Evolutionary conservation across 1,140 invertebrate genomes (phyloP), one percentile per base, ranked within the genome.

Genomic region (Plodia interpunctella): DNA sequence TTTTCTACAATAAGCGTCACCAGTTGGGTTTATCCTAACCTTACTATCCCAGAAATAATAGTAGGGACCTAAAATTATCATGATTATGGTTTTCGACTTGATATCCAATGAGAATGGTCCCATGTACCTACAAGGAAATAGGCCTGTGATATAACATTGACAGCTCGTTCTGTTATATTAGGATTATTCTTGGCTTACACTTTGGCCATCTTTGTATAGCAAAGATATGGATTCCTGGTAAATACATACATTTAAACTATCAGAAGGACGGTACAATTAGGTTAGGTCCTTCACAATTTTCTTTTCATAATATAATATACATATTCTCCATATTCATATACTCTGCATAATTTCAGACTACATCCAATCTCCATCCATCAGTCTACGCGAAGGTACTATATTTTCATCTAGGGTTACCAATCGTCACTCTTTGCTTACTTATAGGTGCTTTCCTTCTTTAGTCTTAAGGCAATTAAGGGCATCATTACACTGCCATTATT

Each of bases 1-100:
- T 76, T 78, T 20, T 80, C 74, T 87, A 80, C 71, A 63, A 79
- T 87, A 88, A 88, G 86, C 86, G 84, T 88, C 80, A 88, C 83
- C 83, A 76, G 74, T 82, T 80, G 71, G 78, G 69, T 83, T 78
- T 77, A 76, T 66, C 72, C 73, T 81, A 83, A 70, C 67, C 72
- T 84, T 80, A 83, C 76, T 67, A 76, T 76, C 75, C 79, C 77
- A 69, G 72, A 72, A 72, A 75, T 78, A 66, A 73, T 61, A 76
- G 70, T 73, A 77, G 76, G 76, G 76, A 81, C 73, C 74, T 83
- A 76, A 76, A 59, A 63, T 72, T 69, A 74, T 72, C 57, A 63
- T 88, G 80, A 85, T 85, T 86, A 86, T 86, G 83, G 78, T 62
- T 68, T 72, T 76, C 76, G 62, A 65, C 66, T 74, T 87, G 81